Evolutionary conservation across 2,113 vertebrate species (phyloP), one percentile per base, ranked within the genome.

Genomic region (Trematocara variabile): DNA sequence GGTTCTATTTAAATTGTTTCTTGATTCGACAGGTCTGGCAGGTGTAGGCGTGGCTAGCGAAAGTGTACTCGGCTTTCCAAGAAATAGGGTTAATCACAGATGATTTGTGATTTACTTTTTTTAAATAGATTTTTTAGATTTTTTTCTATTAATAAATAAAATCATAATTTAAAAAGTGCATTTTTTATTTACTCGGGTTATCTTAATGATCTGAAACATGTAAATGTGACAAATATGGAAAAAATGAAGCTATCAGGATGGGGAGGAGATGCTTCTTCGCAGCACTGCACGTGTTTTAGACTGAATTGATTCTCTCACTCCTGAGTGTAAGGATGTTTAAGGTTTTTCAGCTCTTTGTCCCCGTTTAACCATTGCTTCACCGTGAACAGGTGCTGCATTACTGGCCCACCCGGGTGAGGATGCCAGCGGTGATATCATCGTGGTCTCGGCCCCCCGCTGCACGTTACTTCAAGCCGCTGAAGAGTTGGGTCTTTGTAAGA

Each of bases 341-440:
- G 25, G 33, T 65, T 65, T 39, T 20, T 65, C 60, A 39, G 18
- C 18, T 46, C 22, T 73, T 46, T 73, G 39, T 73, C 3, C 0
- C 65, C 8, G 0, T 12, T 12, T 33, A 8, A 70, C 5, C 1
- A 13, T 28, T 7, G 5, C 12, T 37, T 25, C 6, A 4, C 13
- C 0, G 18, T 50, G 6, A 30, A 33, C 86, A 97, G 96, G 96
- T 6, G 96, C 96, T 48, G 92, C 83, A 1, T 87, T 97, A 22
- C 63, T 97, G 50, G 96, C 95, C 54, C 96, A 97, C 53, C 96
- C 96, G 0, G 97, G 96, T 1, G 96, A 97, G 58, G 96, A 97
- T 6, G 93, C 94, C 79, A 88, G 75, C 6, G 95, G 96, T 18
- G 91, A 96, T 87, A 90, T 96, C 83, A 95, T 97, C 8, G 82